Base-by-base conservation (phyloP, 1,140 invertebrate species). In the Galleria mellonella region DNA sequence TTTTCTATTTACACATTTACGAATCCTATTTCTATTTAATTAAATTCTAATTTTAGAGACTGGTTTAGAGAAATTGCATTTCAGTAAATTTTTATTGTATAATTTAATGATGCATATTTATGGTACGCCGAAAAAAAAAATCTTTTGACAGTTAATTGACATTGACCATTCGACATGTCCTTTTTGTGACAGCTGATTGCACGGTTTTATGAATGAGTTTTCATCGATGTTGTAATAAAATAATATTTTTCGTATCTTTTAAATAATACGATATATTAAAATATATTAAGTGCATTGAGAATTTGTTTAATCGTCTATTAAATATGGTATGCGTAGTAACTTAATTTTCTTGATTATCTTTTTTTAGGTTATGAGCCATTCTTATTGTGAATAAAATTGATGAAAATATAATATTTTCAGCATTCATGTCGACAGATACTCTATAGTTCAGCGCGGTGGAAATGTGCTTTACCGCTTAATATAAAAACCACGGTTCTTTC, bases 401-500 rank as follows among this genome's bases (percentile, higher is more conserved):
- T 54, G 12, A 46, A n/a, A 37, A 42, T 48, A 45, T 56, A 49
- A 23, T 46, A n/a, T 35, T 85, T 85, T 58, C 71, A 83, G 82
- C 82, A 85, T 60, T 56, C 77, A 38, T 83, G 69, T 66, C 67
- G 82, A 59, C 78, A 79, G 55, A 64, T 85, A 52, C 43, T 84
- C 43, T 74, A 73, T 52, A 79, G 56, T 46, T 59, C 78, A 13
- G 77, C 76, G 9, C 70, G 82, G 15, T 85, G 82, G 82, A 85
- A 83, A 65, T 72, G 62, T 57, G 58, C 52, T 32, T 33, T 82
- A 14, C 75, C 78, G 13, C 42, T 62, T 17, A 73, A 74, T 55
- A 35, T 82, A 27, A 82, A 82, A 56, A 46, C 65, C 14, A 55
- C 69, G 31, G 42, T 74, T 9, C 31, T 64, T 32, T 42, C 57